Base-by-base conservation (phyloP, 1,140 invertebrate genomes). In the Aphelinus atriplicis region DNA sequence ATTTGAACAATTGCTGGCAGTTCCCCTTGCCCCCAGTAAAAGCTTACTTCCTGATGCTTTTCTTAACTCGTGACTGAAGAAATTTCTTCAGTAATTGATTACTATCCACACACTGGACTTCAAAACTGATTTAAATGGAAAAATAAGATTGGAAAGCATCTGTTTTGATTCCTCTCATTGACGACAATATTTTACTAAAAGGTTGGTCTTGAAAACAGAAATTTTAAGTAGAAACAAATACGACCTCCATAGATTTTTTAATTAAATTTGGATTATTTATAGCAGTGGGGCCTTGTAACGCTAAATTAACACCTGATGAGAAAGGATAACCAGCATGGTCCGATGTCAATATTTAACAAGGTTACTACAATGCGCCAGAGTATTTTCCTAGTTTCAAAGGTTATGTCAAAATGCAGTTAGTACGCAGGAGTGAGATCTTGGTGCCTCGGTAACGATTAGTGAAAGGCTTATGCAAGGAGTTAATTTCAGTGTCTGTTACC, bases 71-170 rank as follows among this genome's bases (percentile, higher is more conserved):
- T 99, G 93, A 92, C 91, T 0, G 91, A 92, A 56, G 89, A 92
- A n/a, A 86, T 90, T 65, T 98, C 96, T 42, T 93, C 95, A 0
- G 93, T 99, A 65, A 92, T 93, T 26, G 90, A 96, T 75, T 99
- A 94, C 85, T 99, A 98, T 89, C 98, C 98, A 26, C 26, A 26
- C 26, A 0, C 81, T 90, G 42, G 90, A 97, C 43, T 99, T 99
- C 85, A 90, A 95, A 80, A 97, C 94, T 0, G 95, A 96, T 89
- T 87, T 95, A 48, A 96, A 99, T 89, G 97, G 97, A 1, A 83
- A 91, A 91, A 80, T 95, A 98, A 80, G 96, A 98, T 75, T 99
- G 97, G 97, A 98, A 99, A 87, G 97, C 97, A 45, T 94, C 99
- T 0, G 96, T 99, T 5, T 89, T 99, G 1, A 97, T 99, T 81